Evolutionary conservation across 2,888 invertebrate genomes (phyloP).

Genomic region (Dicyrtoma fusca): DNA sequence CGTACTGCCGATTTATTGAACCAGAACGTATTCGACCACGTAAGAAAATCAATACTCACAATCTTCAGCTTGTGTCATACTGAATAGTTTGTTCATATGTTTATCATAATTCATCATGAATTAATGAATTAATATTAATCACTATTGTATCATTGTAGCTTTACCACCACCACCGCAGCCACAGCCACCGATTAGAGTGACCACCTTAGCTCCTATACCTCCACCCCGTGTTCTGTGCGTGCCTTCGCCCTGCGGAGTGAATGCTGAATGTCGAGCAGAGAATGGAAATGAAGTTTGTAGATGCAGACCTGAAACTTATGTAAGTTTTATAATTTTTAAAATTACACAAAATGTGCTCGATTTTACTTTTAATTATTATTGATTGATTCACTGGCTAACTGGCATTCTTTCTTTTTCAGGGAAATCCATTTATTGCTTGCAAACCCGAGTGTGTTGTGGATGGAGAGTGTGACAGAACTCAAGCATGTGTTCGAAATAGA

Average conservation of each 20-base stretch:
- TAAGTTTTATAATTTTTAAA: constrained; percentile 10
- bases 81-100: not conserved
- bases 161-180: constrained; percentile 16
- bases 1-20: constrained; percentile 48
- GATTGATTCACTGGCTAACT: no score
- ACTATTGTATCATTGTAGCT: not conserved
- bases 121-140: not conserved
- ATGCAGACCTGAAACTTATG: constrained; percentile 63
- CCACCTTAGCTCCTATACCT: constrained; percentile 18
- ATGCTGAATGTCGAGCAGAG: constrained; percentile 70
- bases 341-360: not conserved
- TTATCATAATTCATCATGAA: no score
- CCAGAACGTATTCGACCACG: constrained; percentile 10
- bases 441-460: constrained; percentile 77
- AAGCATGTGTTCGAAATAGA: constrained; percentile 73
- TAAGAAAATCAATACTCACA: no score
- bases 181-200: not conserved
- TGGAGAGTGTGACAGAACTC: constrained; percentile 73
- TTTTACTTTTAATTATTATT: not conserved
- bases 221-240: constrained; percentile 67
- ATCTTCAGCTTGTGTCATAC: no score
- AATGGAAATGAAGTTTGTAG: constrained; percentile 50
- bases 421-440: constrained; percentile 56
- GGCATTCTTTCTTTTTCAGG: constrained; percentile 31
- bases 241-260: constrained; percentile 76